phyloP scores from a whole-genome alignment of 2,113 vertebrate genomes.

The Cichladusa arquata region DNA sequence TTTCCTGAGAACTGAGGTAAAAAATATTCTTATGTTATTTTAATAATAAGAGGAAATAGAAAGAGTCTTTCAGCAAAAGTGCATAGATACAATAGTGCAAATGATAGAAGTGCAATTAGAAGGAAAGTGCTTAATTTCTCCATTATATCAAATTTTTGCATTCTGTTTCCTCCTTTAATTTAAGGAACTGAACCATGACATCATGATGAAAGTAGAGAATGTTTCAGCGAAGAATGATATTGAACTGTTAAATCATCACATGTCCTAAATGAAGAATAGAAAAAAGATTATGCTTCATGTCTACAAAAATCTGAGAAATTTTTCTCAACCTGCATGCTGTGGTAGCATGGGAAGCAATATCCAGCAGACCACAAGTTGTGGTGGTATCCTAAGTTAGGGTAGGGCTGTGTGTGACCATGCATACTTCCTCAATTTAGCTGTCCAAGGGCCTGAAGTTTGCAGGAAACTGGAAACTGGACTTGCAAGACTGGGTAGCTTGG shows the following conservation, averaged over 20 bases:
- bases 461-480: background rate
- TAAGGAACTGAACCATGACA: background rate
- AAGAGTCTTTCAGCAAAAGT: background rate
- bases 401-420: too few species aligned
- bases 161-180: conserved; percentile 1
- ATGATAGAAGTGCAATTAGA: background rate
- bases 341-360: background rate
- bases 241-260: background rate
- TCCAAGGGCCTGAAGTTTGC: background rate
- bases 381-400: background rate
- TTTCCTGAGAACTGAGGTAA: background rate
- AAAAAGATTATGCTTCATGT: background rate
- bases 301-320: background rate
- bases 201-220: background rate
- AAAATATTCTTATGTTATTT: background rate
- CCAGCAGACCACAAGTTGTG: background rate
- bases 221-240: background rate
- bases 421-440: background rate
- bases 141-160: background rate
- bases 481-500: background rate
- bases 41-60: background rate
- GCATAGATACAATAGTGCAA: too few species aligned
- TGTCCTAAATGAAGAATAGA: background rate
- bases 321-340: background rate
- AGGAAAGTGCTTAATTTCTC: background rate